These are phyloP conservation scores for Cyanocitta stelleri DNA, from an alignment of 2,113 vertebrate species.

Conservation along the genomic window DNA sequence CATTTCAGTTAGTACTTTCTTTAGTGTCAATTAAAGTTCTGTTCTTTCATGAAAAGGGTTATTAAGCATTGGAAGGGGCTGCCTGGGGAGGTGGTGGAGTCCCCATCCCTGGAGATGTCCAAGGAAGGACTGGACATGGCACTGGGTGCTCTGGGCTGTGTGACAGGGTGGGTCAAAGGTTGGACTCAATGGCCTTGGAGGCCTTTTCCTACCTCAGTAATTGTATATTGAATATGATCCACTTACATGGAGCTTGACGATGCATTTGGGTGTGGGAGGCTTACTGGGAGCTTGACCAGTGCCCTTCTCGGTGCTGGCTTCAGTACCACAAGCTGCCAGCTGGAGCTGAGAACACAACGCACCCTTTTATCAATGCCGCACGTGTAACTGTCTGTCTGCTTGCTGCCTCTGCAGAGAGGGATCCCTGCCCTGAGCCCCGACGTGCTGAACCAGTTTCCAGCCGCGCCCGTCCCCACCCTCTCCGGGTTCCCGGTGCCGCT, in stretches of 20 bases:
- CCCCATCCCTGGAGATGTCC: background rate
- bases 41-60: too few species aligned
- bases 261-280: background rate
- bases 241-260: fast-evolving
- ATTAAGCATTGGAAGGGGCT: background rate
- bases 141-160: background rate
- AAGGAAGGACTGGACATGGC: fast-evolving
- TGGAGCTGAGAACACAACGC: fast-evolving
- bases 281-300: background rate
- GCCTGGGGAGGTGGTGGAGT: background rate
- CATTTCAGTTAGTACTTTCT: background rate
- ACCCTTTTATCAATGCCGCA: fast-evolving
- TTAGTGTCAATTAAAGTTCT: background rate
- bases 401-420: conserved; percentile 78
- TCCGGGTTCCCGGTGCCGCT: conserved; percentile 82
- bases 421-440: conserved; percentile 89
- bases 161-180: background rate
- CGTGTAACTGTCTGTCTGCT: background rate
- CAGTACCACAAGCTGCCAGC: background rate
- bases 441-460: conserved; percentile 87
- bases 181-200: fast-evolving
- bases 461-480: conserved; percentile 89
- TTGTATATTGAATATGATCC: background rate
- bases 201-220: background rate
- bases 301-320: background rate